Evolutionary conservation across 2,888 invertebrate genomes (phyloP).

Genomic region (Pyrocoelia pectoralis): DNA sequence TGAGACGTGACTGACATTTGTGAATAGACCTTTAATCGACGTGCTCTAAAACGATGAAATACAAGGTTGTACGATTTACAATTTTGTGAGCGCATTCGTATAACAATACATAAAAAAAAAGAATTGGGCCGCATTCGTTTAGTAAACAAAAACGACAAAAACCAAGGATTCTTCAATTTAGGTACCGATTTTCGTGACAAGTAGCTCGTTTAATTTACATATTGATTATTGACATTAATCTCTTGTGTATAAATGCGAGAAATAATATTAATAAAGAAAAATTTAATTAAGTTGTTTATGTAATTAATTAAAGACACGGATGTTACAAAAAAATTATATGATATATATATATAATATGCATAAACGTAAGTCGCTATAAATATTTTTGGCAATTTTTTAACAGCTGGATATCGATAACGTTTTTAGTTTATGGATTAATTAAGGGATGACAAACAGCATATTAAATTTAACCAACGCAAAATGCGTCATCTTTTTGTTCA

Average conservation of each 20-base stretch:
- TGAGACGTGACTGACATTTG: too few relatives aligned
- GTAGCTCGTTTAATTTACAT: constrained; percentile 8
- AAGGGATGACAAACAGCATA: too few relatives aligned
- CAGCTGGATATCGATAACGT: too few relatives aligned
- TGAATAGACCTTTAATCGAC: too few relatives aligned
- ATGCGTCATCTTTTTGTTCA: too few relatives aligned
- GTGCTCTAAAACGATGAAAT: not conserved
- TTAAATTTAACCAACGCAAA: too few relatives aligned
- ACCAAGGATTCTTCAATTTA: constrained; percentile 3
- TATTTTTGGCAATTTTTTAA: constrained; percentile 2
- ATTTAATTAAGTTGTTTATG: constrained; percentile 3
- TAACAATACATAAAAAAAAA: not conserved
- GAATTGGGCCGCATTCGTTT: not conserved
- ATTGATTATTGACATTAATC: constrained; percentile 6
- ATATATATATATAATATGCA: too few relatives aligned
- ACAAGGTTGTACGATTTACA: not conserved
- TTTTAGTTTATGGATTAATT: too few relatives aligned
- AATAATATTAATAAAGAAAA: constrained; percentile 3
- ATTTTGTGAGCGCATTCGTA: not conserved
- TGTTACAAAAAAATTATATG: not conserved
- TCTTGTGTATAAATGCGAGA: not conserved
- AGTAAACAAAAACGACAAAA: too few relatives aligned
- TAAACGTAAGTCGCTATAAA: not conserved
- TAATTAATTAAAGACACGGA: constrained; percentile 8
- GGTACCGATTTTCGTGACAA: not conserved